phyloP scores from a whole-genome alignment of 2,113 vertebrate genomes.

The Dicerorhinus sumatrensis region DNA sequence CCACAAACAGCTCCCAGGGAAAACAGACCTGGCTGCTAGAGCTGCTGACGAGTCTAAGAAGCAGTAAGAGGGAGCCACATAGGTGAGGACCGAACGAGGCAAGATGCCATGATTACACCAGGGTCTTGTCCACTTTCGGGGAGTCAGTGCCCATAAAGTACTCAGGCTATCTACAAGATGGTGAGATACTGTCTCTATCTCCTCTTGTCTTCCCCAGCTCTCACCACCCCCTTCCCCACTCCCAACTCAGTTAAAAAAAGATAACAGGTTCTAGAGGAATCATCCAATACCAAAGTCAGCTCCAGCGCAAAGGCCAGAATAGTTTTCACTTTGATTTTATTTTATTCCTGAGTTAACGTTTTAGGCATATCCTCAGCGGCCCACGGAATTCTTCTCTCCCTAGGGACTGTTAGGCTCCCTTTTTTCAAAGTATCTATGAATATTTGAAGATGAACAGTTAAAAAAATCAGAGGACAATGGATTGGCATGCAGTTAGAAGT shows the following conservation, averaged over 20 bases:
- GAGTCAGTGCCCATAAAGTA: not conserved
- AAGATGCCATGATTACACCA: not conserved
- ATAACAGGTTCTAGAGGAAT: not conserved
- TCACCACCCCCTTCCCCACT: not conserved
- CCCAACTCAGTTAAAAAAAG: not conserved
- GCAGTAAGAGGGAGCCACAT: not conserved
- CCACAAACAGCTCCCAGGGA: not conserved
- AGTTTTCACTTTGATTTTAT: not conserved
- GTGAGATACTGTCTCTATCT: not conserved
- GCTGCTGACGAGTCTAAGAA: not conserved
- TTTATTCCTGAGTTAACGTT: slow-evolving; percentile 21
- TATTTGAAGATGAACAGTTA: not conserved
- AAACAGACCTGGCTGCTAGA: not conserved
- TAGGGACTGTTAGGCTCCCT: not conserved
- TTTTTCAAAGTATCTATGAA: slow-evolving; percentile 23
- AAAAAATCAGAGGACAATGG: not conserved
- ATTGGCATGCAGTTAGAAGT: not conserved
- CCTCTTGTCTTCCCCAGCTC: not conserved
- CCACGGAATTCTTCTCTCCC: not conserved
- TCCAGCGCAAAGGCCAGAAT: not conserved
- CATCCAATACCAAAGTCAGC: not conserved
- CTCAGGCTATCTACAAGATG: too few species aligned
- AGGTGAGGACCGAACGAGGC: not conserved
- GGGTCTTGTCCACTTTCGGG: not conserved
- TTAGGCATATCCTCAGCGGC: not conserved